Conservation (phyloP, 2,888 invertebrate genomes). For the Xanthia icteritia region DNA sequence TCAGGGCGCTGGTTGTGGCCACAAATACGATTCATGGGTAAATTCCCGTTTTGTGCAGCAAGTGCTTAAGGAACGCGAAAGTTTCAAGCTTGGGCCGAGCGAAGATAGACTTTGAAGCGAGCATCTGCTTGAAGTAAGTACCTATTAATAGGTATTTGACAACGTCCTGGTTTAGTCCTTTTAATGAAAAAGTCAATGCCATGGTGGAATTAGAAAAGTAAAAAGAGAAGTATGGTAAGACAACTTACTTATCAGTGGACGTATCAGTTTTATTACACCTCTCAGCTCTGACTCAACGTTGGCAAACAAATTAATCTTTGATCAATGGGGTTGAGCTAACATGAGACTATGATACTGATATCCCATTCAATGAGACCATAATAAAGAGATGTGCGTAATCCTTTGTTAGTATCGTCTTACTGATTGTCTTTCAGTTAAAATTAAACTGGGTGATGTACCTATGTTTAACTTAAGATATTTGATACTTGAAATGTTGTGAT, state of each 20-base stretch:
- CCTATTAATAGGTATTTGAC: background rate
- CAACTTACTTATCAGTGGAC: background rate
- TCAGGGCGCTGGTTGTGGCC: background rate
- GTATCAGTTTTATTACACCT: constrained; percentile 37
- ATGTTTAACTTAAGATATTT: constrained; percentile 11
- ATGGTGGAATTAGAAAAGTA: background rate
- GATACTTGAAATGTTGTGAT: background rate
- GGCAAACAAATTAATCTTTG: constrained; percentile 63
- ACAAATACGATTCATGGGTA: background rate
- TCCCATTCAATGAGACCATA: constrained; percentile 49
- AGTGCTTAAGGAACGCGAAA: background rate
- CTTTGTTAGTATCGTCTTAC: constrained; percentile 63
- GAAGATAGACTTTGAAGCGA: background rate
- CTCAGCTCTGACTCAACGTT: constrained; percentile 49
- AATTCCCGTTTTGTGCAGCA: background rate
- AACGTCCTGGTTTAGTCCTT: background rate
- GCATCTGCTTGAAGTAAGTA: background rate
- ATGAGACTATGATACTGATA: constrained; percentile 50
- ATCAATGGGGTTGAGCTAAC: constrained; percentile 58
- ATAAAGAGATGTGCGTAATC: constrained; percentile 65
- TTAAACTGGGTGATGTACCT: constrained; percentile 19
- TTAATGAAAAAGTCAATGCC: background rate
- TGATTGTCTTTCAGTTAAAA: constrained; percentile 43
- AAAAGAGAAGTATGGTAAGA: background rate
- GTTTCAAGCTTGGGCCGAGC: background rate